Base-by-base conservation (phyloP, 1,140 invertebrate species). In the Polyergus mexicanus region DNA sequence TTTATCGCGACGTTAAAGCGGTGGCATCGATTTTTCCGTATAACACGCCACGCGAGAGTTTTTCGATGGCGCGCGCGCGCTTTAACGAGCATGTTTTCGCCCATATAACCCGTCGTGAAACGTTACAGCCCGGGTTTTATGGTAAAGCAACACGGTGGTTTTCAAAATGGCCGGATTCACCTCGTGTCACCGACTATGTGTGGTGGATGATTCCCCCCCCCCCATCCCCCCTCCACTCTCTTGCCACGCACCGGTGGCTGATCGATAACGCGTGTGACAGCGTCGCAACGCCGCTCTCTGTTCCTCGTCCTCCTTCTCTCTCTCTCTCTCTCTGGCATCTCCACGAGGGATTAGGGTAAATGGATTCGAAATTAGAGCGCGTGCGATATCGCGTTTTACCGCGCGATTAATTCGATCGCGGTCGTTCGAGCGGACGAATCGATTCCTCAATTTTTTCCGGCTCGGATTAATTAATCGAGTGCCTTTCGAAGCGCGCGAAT, bases 151-250 rank as follows among this genome's bases (percentile, higher is more conserved):
- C 78, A 83, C 78, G 78, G 78, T 83, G 78, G 78, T 83, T 83
- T 83, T 83, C 78, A 83, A 83, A 83, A 83, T 83, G 78, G 78
- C 78, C 78, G 78, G 78, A 68, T 83, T 83, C 78, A 83, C 78
- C 47, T 72, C 78, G 56, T 83, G 78, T 83, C 78, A 83, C 78
- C 78, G 68, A 38, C 78, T 72, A 38, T 72, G 54, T 72, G 54
- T 71, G 78, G 76, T 78, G 44, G 78, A 72, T 81, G 66, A 7
- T n/a, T 51, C 3, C 8, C 1, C 28, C 41, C 35, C 19, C 6
- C 11, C 32, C 22, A 22, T n/a, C 13, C 13, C 2, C 25, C 8
- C 32, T n/a, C n/a, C n/a, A n/a, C n/a, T n/a, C n/a, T n/a, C n/a
- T n/a, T n/a, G n/a, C n/a, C n/a, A n/a, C n/a, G n/a, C n/a, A n/a